Evolutionary conservation across 1,140 invertebrate species (phyloP).

Genomic region (Phthorimaea operculella): DNA sequence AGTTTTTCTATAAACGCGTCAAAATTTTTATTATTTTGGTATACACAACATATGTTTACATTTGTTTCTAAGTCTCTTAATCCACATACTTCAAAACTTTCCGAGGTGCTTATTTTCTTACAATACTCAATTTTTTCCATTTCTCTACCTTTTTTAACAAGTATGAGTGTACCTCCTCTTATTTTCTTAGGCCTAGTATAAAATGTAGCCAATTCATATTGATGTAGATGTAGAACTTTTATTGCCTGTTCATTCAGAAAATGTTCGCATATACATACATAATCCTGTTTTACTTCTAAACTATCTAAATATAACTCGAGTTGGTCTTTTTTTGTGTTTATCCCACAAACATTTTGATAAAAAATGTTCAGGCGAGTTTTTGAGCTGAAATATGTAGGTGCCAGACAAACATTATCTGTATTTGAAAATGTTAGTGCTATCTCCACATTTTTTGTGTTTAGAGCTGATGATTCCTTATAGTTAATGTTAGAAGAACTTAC

Average conservation of each 20-base stretch:
- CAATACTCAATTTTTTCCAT: constrained; percentile 2
- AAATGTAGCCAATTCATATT: constrained; percentile 4
- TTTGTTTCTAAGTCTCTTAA: constrained; percentile 8
- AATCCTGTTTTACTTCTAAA: background rate
- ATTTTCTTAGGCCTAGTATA: constrained; percentile 12
- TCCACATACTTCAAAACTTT: constrained; percentile 14
- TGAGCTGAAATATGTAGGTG: too few species aligned
- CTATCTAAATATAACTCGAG: constrained; percentile 10
- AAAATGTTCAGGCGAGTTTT: too few species aligned
- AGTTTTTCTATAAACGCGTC: constrained; percentile 8
- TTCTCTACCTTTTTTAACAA: background rate
- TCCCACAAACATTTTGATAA: too few species aligned
- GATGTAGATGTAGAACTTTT: background rate
- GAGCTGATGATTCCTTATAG: too few species aligned
- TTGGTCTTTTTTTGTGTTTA: too few species aligned
- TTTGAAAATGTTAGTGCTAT: too few species aligned
- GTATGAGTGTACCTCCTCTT: constrained; percentile 12
- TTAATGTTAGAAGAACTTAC: too few species aligned
- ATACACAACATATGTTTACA: constrained; percentile 9
- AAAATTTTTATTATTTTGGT: constrained; percentile 9
- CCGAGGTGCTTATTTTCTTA: constrained; percentile 7
- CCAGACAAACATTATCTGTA: too few species aligned
- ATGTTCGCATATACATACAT: constrained; percentile 13
- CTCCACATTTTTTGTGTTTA: too few species aligned
- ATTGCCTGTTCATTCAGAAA: constrained; percentile 7